A percentile compares a stretch with the other conserved stretches of the same genome.
These are phyloP conservation scores for Habrosyne pyritoides DNA, from an alignment of 2,888 invertebrate species.

Conservation along the genomic window DNA sequence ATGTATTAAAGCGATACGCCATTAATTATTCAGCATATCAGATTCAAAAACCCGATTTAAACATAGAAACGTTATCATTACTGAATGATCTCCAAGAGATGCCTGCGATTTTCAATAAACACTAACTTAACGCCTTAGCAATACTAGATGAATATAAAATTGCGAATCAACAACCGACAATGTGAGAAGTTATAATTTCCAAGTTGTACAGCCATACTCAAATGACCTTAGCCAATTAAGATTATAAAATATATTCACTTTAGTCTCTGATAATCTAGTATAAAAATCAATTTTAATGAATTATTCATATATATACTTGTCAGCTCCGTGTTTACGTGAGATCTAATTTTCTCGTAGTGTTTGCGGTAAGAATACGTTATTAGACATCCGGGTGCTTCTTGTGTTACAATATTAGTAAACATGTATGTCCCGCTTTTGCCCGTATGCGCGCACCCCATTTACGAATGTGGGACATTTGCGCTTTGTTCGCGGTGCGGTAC, in stretches of 20 bases:
- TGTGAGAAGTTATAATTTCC: not conserved
- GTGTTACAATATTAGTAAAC: not conserved
- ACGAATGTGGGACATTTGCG: constrained; percentile 1
- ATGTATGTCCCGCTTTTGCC: not conserved
- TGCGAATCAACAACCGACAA: not conserved
- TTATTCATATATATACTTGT: not conserved
- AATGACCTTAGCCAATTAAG: not conserved
- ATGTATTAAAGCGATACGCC: too few relatives aligned
- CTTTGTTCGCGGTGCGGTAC: not conserved
- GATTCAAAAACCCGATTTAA: too few relatives aligned
- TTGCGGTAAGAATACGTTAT: not conserved
- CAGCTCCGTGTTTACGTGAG: not conserved
- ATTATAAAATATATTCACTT: not conserved
- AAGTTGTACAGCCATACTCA: not conserved
- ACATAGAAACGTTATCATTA: not conserved
- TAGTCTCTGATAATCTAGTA: not conserved
- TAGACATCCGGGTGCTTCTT: not conserved
- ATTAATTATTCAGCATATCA: too few relatives aligned
- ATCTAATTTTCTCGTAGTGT: not conserved
- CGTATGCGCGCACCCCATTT: not conserved
- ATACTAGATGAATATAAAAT: not conserved
- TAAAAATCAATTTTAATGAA: not conserved
- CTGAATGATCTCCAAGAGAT: not conserved
- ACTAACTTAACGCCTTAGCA: not conserved
- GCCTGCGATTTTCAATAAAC: not conserved